Base-by-base conservation (phyloP, 1,140 invertebrate species). In the Apis cerana region DNA sequence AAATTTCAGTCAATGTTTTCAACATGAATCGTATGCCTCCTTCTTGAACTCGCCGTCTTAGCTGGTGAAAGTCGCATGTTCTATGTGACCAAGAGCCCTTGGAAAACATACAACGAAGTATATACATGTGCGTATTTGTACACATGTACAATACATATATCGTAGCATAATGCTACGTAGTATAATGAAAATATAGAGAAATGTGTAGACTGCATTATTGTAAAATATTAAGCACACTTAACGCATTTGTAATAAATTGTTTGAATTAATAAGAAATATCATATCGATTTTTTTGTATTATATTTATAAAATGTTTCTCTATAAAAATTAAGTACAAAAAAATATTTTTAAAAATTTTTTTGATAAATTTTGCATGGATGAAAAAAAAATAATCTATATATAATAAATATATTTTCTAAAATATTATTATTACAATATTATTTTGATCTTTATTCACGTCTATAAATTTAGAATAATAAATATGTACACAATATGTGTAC, bases 51-150 rank as follows among this genome's bases (percentile, higher is more conserved):
- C 77, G 56, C 62, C 80, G 77, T 83, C 85, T 89, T 89, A 82
- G 79, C 61, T 69, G 75, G 87, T 89, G 87, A 89, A 89, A 89
- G 85, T 71, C 85, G 80, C 77, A 68, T 84, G 69, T 69, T 82
- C 62, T 85, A 80, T 77, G 65, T 62, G 74, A 68, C 77, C 80
- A 69, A 77, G 69, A 79, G 71, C 70, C 78, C 80, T 85, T 85
- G 71, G 76, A 67, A 75, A 69, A 80, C 82, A 88, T 80, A 80
- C n/a, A 17, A 59, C 58, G 0, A n/a, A 48, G 62, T 65, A 65
- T 19, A 65, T 19, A 4, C n/a, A 65, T 19, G 10, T 1, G n/a
- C 69, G 27, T 64, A 59, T 48, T 52, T 61, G 33, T 2, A 56
- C 58, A 52, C 71, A 71, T 21, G 23, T 54, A 56, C 9, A 33